Evolutionary conservation across 2,113 vertebrate species (phyloP).

Genomic region (Ptychochromis oligacanthus): DNA sequence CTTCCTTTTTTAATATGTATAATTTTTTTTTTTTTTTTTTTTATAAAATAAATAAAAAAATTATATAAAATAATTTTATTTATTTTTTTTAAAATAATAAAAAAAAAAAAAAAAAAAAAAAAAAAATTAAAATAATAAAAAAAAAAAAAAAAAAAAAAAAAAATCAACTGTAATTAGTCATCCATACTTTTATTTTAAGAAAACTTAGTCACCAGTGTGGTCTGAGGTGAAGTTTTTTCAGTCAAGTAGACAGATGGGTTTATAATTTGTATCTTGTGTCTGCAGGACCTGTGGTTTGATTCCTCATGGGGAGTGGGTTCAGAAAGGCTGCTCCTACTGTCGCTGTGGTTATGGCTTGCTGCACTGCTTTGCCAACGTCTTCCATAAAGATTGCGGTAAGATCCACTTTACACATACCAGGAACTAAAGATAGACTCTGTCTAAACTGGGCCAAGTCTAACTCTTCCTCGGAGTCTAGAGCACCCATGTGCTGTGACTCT

Average conservation of each 20-base stretch:
- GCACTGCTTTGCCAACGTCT: constrained; percentile 73
- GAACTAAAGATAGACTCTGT: too few relatives aligned
- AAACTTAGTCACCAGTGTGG: too few relatives aligned
- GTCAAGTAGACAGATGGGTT: neutral
- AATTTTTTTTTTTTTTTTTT: too few relatives aligned
- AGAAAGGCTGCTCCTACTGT: constrained; percentile 75
- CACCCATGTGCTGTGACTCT: neutral
- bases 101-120: too few relatives aligned
- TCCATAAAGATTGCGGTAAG: constrained; percentile 78
- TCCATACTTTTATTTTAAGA: neutral
- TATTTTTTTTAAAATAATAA: too few relatives aligned
- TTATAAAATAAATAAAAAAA: too few relatives aligned
- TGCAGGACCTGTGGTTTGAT: constrained; percentile 69
- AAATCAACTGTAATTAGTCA: too few relatives aligned
- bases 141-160: neutral
- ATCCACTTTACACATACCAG: neutral
- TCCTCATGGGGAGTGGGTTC: constrained; percentile 72
- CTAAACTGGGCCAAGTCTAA: too few relatives aligned
- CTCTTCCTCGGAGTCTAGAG: neutral
- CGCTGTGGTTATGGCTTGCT: constrained; percentile 71
- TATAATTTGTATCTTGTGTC: neutral
- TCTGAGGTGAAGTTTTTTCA: too few relatives aligned
- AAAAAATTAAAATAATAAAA: too few relatives aligned
- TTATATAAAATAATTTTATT: too few relatives aligned
- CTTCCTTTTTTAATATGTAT: too few relatives aligned